Evolutionary conservation across 2,888 invertebrate species (phyloP).

Genomic region (Lycia hirtaria): DNA sequence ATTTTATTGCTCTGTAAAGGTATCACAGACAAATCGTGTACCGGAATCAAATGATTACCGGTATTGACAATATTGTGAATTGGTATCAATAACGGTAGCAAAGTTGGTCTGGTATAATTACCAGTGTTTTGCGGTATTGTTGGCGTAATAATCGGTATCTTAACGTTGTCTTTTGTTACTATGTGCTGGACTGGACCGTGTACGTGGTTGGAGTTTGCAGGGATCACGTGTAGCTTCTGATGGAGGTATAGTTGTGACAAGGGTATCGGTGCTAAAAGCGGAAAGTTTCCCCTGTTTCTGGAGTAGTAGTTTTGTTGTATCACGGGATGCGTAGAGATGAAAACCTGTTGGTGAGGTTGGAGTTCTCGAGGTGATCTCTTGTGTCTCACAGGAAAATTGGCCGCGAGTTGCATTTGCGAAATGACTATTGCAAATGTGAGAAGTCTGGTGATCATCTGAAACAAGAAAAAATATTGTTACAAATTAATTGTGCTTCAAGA

Average conservation of each 20-base stretch:
- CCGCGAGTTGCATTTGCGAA: conserved; percentile 45
- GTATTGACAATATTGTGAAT: conserved; percentile 50
- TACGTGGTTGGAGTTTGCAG: conserved; percentile 56
- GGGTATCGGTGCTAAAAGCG: conserved; percentile 53
- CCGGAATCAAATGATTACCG: conserved; percentile 54
- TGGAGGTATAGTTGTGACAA: conserved; percentile 55
- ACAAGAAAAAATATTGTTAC: conserved; percentile 28
- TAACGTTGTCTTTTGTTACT: conserved; percentile 51
- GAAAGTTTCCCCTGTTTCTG: conserved; percentile 27
- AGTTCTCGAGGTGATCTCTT: conserved; percentile 34
- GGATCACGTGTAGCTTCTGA: conserved; percentile 67
- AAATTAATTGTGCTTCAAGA: too few relatives aligned
- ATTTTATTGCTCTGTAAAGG: conserved; percentile 61
- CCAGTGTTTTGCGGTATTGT: conserved; percentile 53
- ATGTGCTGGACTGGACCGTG: conserved; percentile 57
- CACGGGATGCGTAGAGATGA: conserved; percentile 38
- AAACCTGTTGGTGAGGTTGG: conserved; percentile 30
- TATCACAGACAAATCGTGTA: conserved; percentile 73
- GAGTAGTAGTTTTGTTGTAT: conserved; percentile 33
- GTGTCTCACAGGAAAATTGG: conserved; percentile 47
- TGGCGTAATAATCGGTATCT: conserved; percentile 57
- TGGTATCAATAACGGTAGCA: conserved; percentile 58
- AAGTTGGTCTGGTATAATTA: conserved; percentile 57
- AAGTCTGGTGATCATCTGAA: conserved; percentile 61
- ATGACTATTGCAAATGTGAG: conserved; percentile 42